Base-by-base conservation (phyloP, 2,113 vertebrate genomes). In the Hippocampus abdominalis region DNA sequence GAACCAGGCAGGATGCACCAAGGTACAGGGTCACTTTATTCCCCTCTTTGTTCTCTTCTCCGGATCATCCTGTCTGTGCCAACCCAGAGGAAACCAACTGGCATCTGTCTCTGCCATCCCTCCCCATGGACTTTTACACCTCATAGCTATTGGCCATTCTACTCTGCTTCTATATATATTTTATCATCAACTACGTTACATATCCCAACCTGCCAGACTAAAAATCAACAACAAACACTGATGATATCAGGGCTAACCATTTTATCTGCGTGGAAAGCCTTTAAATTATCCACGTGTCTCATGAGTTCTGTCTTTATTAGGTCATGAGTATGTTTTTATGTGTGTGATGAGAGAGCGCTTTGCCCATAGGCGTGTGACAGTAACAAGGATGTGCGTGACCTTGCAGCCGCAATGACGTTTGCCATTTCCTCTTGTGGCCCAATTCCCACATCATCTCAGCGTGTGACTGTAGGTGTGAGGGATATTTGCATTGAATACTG, bases 21-120 rank as follows among this genome's bases (percentile, higher is more conserved):
- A 78, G 81, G 64, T 81, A 76, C 76, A 63, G 82, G 90, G 90
- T 90, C 85, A 73, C 74, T 54, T 1, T 70, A 69, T 87, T 87
- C 85, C 84, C 77, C 79, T 79, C 85, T 92, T 91, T 90, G 84
- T 90, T 91, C 88, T 88, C 71, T 59, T 27, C 78, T 74, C 73
- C 57, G 81, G 53, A 65, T 76, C 81, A 91, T 93, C 92, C 91
- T 92, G 89, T 73, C 70, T 5, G 23, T 90, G 83, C 89, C 90
- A 89, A 77, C 71, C 72, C 78, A 81, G 83, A 83, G 90, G 91
- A 92, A 92, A 89, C 83, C 73, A 66, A 70, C 68, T 76, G 66
- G 8, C 77, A 84, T 89, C 80, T 85, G 89, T 90, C 85, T 82
- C 83, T 87, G 80, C 82, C 82, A 71, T 57, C 85, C 81, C 70